Base-by-base conservation (phyloP, 2,888 invertebrate genomes). In the Chrysolina haemoptera region DNA sequence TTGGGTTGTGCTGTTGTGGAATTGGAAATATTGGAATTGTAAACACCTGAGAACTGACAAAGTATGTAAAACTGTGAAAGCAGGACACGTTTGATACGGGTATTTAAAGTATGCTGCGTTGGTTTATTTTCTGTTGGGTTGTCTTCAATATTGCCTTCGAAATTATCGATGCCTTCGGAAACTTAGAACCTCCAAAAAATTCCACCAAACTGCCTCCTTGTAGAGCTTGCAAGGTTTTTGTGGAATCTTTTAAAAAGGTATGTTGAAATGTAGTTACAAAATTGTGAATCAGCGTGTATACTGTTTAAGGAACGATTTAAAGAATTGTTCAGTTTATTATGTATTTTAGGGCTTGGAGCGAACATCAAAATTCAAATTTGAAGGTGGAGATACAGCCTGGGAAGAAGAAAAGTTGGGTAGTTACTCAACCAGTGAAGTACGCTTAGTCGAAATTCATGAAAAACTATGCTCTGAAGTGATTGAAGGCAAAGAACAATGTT, bases 341-440 rank as follows among this genome's bases (percentile, higher is more conserved):
- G 6, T 20, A 46, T 67, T 66, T 62, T 81, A 93, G 92, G 97
- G 96, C 1, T 89, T 98, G 78, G 93, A 94, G 76, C 91, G 91
- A 79, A 98, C 97, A 0, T 89, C 93, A n/a, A 91, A 95, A 81
- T 95, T 94, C 12, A 96, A 96, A 87, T 97, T 94, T 88, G 97
- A 96, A 82, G 98, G 98, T 4, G 98, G 98, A 0, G 97, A 98
- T 86, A 92, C 96, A 0, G 96, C 95, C 6, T 98, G 97, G 96
- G 98, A 98, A 86, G 96, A 96, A 86, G 93, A 96, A 84, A 95
- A 96, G 81, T 88, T 96, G 68, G 93, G 93, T 67, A 92, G 93
- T 1, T 98, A 97, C 86, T 92, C 94, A 77, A 93, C 91, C 11
- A 96, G 97, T 86, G 98, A 98, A 90, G 93, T 98, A 27, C 91